Evolutionary conservation across 2,113 vertebrate genomes (phyloP), one percentile per base, ranked within the genome.

Genomic region (Tonatia bakeri): DNA sequence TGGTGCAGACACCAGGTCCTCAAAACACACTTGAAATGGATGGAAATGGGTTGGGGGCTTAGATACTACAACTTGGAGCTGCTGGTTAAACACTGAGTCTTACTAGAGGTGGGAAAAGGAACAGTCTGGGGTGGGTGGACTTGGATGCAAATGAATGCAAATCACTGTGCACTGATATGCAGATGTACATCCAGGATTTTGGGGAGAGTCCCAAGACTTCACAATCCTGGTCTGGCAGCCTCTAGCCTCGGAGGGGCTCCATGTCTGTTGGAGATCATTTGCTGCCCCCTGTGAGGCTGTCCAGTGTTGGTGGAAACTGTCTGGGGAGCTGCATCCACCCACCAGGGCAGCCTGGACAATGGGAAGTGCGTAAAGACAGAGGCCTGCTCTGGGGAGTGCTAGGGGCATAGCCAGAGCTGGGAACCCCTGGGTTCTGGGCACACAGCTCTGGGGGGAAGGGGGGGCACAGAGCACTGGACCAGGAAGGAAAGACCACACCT

Each of bases 111-210:
- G 31, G 85, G 45, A 84, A 72, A 90, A 43, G 33, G 61, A 87
- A 54, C 43, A 20, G 61, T 28, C 5, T 19, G 28, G 43, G 22
- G 40, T 40, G 26, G 1, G 15, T 24, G 54, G 75, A 93, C 72
- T 94, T 90, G n/a, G 45, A 95, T 89, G 75, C 82, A 86, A 88
- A 94, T 85, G 59, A 77, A 77, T 75, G 89, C 54, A 94, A 91
- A 95, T 92, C 80, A 26, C 69, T 36, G 6, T 26, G 43, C 75
- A 83, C 36, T 80, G 43, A 31, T 52, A 24, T 54, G 56, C 96
- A 95, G 96, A 84, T 95, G 79, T 76, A 61, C 12, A 0, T 15
- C 22, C 86, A 70, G 95, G 70, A 14, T 93, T 24, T 81, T 38
- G 45, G 67, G 83, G 80, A 86, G 36, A 82, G 82, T 47, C 38